These are phyloP conservation scores for Ceyx margarethae DNA, from an alignment of 2,113 vertebrate genomes.

Conservation along the genomic window DNA sequence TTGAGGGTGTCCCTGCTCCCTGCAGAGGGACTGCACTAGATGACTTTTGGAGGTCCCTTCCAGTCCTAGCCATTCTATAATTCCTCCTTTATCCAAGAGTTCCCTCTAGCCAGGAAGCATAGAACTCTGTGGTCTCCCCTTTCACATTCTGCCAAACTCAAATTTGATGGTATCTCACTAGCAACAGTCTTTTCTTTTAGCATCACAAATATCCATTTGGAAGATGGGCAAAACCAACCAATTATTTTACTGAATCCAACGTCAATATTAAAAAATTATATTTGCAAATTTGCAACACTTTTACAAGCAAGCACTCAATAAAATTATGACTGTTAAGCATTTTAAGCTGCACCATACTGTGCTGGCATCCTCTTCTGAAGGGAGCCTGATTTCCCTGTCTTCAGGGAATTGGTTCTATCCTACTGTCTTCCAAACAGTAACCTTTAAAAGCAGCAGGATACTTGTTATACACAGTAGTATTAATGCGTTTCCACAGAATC, in stretches of 20 bases:
- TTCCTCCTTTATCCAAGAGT: too few species aligned
- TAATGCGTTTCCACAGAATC: background rate
- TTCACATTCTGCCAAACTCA: background rate
- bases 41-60: too few species aligned
- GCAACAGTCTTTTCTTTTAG: background rate
- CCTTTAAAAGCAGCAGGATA: slow-evolving; percentile 19
- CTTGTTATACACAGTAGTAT: background rate
- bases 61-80: too few species aligned
- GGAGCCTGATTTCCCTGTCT: background rate
- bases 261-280: background rate
- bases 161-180: background rate
- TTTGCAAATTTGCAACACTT: background rate
- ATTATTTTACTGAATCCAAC: background rate
- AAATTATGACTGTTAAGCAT: background rate
- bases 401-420: background rate
- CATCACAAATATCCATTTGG: background rate
- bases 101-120: too few species aligned
- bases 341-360: background rate
- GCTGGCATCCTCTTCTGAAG: background rate
- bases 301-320: background rate
- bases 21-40: too few species aligned
- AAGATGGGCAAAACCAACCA: background rate
- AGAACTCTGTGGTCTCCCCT: background rate
- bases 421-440: background rate
- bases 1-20: too few species aligned